These are phyloP conservation scores for Saccostrea glomerata DNA, from an alignment of 1,140 invertebrate species.

Conservation along the genomic window DNA sequence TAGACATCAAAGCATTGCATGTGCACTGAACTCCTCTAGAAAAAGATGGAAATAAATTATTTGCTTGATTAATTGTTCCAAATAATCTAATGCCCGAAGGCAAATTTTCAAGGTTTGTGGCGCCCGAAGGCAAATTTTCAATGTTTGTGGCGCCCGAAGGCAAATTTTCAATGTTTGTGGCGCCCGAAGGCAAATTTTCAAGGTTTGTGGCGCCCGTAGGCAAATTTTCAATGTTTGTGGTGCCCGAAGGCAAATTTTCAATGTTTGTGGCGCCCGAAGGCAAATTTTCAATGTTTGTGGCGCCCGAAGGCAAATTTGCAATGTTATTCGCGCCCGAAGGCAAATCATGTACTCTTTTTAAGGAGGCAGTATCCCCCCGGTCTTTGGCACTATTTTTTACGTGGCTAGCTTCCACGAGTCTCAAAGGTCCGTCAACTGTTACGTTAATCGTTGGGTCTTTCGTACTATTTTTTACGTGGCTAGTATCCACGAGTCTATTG, in stretches of 20 bases:
- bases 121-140: neutral
- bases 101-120: neutral
- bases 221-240: too few species aligned
- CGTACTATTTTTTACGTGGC: neutral
- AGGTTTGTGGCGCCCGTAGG: neutral
- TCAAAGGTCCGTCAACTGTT: neutral
- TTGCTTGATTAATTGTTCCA: conserved; percentile 2
- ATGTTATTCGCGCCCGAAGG: neutral
- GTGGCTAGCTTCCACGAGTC: neutral
- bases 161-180: neutral
- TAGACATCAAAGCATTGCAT: conserved; percentile 40
- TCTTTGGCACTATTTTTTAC: neutral
- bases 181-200: conserved; percentile 6
- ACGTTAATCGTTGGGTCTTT: neutral
- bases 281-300: neutral
- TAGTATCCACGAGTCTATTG: neutral
- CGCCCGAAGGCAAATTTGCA: conserved; percentile 12
- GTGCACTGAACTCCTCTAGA: conserved; percentile 32
- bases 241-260: too few species aligned
- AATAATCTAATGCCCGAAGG: neutral
- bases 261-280: neutral
- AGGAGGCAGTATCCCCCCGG: conserved; percentile 11
- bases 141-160: too few species aligned
- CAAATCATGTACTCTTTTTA: conserved; percentile 4
- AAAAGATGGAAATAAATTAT: conserved; percentile 19